These are phyloP conservation scores for Dryococelus australis DNA, from an alignment of 2,888 invertebrate genomes.

Conservation along the genomic window DNA sequence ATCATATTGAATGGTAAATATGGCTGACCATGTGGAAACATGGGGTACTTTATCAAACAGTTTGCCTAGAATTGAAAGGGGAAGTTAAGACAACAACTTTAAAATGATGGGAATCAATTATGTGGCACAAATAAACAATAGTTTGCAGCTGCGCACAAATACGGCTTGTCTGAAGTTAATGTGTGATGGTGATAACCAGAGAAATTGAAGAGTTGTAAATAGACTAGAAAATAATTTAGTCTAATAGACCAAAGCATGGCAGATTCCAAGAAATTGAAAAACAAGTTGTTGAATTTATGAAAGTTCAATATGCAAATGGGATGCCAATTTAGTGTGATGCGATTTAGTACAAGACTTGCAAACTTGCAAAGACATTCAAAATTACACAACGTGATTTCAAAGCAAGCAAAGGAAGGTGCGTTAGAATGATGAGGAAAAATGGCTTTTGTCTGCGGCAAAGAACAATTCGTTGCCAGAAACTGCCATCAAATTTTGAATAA, in stretches of 20 bases:
- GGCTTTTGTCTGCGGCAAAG: slow-evolving; percentile 1
- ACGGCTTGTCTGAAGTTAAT: background rate
- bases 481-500: background rate
- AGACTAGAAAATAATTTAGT: background rate
- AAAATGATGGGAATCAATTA: background rate
- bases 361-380: background rate
- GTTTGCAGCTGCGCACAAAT: background rate
- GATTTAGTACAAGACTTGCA: background rate
- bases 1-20: background rate
- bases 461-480: background rate
- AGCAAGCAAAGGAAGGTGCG: background rate
- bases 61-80: background rate
- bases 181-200: background rate
- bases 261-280: background rate
- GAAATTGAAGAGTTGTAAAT: background rate
- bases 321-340: background rate
- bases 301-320: background rate
- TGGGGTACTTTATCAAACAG: background rate
- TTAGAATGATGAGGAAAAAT: background rate
- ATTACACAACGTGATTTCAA: background rate
- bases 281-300: background rate
- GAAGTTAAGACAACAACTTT: background rate
- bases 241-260: background rate
- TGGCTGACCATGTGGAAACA: background rate
- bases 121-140: background rate